These are phyloP conservation scores for Leptothorax acervorum DNA, from an alignment of 2,888 invertebrate genomes.

Conservation along the genomic window DNA sequence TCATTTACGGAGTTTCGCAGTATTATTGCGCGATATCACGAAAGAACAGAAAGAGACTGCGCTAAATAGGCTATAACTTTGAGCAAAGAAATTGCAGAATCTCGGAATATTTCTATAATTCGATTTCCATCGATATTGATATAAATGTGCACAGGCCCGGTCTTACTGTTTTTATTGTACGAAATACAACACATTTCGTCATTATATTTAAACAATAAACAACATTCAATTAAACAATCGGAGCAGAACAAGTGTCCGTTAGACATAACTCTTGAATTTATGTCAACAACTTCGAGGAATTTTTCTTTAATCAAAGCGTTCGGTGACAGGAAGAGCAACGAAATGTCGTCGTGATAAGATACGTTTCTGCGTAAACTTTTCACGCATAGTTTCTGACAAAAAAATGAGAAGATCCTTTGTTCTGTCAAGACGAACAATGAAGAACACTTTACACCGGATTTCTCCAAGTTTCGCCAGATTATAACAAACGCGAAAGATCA, in stretches of 20 bases:
- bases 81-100: slow-evolving; percentile 34
- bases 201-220: slow-evolving; percentile 36
- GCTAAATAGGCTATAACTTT: slow-evolving; percentile 10
- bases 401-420: slow-evolving; percentile 27
- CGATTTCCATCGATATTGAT: slow-evolving; percentile 23
- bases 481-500: slow-evolving; percentile 54
- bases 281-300: slow-evolving; percentile 15
- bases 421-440: slow-evolving; percentile 1
- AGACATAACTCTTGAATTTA: slow-evolving; percentile 19
- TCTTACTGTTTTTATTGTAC: slow-evolving; percentile 41
- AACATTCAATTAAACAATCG: slow-evolving; percentile 59
- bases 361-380: slow-evolving; percentile 13
- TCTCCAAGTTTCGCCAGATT: slow-evolving; percentile 59
- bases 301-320: slow-evolving; percentile 22
- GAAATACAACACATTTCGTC: slow-evolving; percentile 30
- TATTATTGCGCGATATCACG: slow-evolving; percentile 18
- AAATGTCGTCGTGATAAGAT: slow-evolving; percentile 10
- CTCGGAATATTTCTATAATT: not conserved
- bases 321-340: not conserved
- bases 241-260: slow-evolving; percentile 67
- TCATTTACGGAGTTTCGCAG: not conserved
- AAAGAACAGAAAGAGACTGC: slow-evolving; percentile 8
- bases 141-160: slow-evolving; percentile 71
- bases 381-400: not conserved
- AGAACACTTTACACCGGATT: slow-evolving; percentile 33